Percentiles rank a stretch among this genome's conserved stretches.
Evolutionary conservation across 2,113 vertebrate species (phyloP).

Genomic region (Callipepla californica): DNA sequence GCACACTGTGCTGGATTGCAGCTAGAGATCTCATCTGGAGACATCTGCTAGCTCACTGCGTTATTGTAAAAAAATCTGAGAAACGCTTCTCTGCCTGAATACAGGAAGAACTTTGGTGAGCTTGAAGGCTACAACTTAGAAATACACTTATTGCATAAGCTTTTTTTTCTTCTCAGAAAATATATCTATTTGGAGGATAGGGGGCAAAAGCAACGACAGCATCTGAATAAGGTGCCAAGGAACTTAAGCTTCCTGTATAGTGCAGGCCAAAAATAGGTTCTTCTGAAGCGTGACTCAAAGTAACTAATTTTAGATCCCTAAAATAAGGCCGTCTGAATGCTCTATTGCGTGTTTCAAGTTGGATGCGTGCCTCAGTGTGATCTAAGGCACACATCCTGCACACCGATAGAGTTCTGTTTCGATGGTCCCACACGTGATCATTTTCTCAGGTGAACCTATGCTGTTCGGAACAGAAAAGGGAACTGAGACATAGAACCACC

Average conservation of each 20-base stretch:
- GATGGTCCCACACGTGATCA: not conserved
- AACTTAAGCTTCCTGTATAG: constrained; percentile 38
- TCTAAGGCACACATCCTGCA: not conserved
- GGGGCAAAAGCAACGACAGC: not conserved
- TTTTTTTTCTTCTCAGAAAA: not conserved
- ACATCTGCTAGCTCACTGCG: not conserved
- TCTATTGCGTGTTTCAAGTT: not conserved
- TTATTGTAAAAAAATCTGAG: not conserved
- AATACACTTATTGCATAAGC: not conserved
- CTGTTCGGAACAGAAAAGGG: not conserved
- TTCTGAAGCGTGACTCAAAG: constrained; percentile 33
- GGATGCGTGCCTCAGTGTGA: constrained; percentile 2
- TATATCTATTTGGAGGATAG: not conserved
- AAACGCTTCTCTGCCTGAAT: not conserved
- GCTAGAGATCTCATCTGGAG: not conserved
- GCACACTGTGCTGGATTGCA: not conserved
- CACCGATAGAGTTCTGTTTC: not conserved
- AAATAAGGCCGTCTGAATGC: constrained; percentile 41
- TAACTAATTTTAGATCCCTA: constrained; percentile 62
- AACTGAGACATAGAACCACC: no score
- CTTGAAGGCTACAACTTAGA: not conserved
- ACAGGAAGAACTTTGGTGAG: not conserved
- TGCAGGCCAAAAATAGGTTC: constrained; percentile 38
- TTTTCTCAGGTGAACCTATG: not conserved
- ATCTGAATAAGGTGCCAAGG: not conserved